A percentile compares a stretch with the other conserved stretches of the same genome.
Conservation (phyloP, 2,888 invertebrate genomes). For the Pyralis farinalis region DNA sequence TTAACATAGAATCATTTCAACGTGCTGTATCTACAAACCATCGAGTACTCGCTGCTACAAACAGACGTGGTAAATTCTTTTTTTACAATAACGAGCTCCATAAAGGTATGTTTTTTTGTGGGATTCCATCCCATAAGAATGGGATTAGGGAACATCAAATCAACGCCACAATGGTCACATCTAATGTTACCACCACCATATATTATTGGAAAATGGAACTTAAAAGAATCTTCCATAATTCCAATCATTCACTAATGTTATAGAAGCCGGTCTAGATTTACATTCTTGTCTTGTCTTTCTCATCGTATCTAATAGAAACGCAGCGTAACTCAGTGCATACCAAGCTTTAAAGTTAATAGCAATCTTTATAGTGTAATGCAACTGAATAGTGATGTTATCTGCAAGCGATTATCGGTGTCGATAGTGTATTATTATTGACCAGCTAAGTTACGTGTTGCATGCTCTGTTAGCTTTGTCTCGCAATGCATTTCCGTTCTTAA, state of each 20-base stretch:
- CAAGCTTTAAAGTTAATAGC: constrained; percentile 73
- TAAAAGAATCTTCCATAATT: no score
- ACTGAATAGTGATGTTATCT: constrained; percentile 62
- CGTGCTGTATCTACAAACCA: no score
- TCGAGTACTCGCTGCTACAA: not conserved
- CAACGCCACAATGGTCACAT: no score
- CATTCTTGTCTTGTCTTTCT: not conserved
- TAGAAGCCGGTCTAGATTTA: not conserved
- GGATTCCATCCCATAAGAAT: no score
- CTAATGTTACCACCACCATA: no score
- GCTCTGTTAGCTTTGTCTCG: constrained; percentile 20
- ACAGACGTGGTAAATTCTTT: no score
- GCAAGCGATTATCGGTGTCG: constrained; percentile 50
- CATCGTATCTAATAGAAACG: not conserved
- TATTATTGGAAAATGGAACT: no score
- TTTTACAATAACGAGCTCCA: no score
- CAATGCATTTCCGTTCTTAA: constrained; percentile 11
- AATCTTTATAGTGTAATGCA: constrained; percentile 74
- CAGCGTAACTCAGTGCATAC: constrained; percentile 29
- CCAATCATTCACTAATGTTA: no score
- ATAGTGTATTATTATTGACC: constrained; percentile 49
- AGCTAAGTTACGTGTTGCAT: constrained; percentile 37
- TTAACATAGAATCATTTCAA: no score
- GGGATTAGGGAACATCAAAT: no score
- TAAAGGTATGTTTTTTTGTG: no score